Evolutionary conservation across 2,797 vertebrate species (phyloP).

Genomic region (Apogon hyalosoma): DNA sequence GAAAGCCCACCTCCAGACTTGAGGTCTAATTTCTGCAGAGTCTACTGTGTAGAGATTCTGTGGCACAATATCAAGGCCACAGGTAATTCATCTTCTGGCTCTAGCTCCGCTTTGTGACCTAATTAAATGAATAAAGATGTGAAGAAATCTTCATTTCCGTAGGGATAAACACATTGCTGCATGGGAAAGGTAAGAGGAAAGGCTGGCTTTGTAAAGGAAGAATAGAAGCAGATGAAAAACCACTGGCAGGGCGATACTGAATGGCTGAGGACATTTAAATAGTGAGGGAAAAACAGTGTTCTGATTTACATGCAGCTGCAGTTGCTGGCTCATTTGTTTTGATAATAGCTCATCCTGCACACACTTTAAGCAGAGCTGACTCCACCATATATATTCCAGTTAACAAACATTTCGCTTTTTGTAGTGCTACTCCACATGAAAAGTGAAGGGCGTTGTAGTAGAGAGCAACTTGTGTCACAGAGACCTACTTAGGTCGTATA

Average conservation of each 20-base stretch:
- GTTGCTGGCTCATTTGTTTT: slow-evolving; percentile 79
- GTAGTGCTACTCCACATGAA: slow-evolving; percentile 54
- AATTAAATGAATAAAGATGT: slow-evolving; percentile 84
- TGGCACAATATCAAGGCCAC: slow-evolving; percentile 74
- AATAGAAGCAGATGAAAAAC: slow-evolving; percentile 65
- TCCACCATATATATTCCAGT: slow-evolving; percentile 64
- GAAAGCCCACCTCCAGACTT: slow-evolving; percentile 65
- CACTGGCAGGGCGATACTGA: slow-evolving; percentile 56
- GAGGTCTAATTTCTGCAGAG: slow-evolving; percentile 68
- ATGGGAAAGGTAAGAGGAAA: slow-evolving; percentile 70
- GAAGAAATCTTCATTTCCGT: slow-evolving; percentile 73
- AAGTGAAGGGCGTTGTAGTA: slow-evolving; percentile 52
- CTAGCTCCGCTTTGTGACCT: slow-evolving; percentile 71
- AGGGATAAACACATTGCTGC: slow-evolving; percentile 72
- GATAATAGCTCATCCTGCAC: slow-evolving; percentile 70
- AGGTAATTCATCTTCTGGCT: slow-evolving; percentile 81
- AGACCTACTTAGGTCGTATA: slow-evolving; percentile 45
- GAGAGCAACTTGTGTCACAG: slow-evolving; percentile 63
- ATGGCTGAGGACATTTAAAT: slow-evolving; percentile 69
- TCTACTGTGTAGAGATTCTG: slow-evolving; percentile 61
- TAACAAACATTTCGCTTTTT: slow-evolving; percentile 72
- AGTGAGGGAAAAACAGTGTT: slow-evolving; percentile 41
- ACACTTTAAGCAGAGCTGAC: slow-evolving; percentile 61
- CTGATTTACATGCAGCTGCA: slow-evolving; percentile 73
- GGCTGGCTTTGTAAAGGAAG: slow-evolving; percentile 65